Conservation (phyloP, 2,888 invertebrate genomes). For the Drosophila yooni region DNA sequence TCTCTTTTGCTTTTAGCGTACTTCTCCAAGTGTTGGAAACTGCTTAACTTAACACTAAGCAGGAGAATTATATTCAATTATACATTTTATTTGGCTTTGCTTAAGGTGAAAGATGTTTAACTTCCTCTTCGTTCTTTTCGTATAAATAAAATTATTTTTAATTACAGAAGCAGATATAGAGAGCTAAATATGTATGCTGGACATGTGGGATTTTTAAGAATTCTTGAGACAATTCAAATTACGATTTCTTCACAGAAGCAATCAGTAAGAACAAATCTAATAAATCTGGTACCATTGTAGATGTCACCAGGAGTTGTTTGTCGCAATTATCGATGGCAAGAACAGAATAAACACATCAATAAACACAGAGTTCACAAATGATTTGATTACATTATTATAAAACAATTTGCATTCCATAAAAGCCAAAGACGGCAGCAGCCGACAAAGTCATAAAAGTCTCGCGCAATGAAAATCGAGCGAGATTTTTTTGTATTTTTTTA, state of each 20-base stretch:
- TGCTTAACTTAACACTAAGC: background rate
- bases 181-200: background rate
- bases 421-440: slow-evolving; percentile 60
- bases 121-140: background rate
- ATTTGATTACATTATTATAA: slow-evolving; percentile 79
- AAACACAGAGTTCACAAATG: slow-evolving; percentile 68
- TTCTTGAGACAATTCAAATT: background rate
- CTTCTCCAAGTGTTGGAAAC: background rate
- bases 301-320: slow-evolving; percentile 3
- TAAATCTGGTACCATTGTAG: background rate
- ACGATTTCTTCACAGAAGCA: background rate
- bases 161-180: background rate
- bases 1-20: background rate
- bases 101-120: background rate
- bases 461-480: slow-evolving; percentile 72
- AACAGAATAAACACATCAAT: slow-evolving; percentile 71
- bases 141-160: background rate
- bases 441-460: slow-evolving; percentile 73
- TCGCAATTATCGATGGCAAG: slow-evolving; percentile 42
- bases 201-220: too few relatives aligned
- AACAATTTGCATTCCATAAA: slow-evolving; percentile 80
- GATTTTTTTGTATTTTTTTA: slow-evolving; percentile 8
- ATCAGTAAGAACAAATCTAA: background rate
- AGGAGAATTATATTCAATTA: background rate
- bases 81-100: background rate